Conservation (phyloP, 2,888 invertebrate genomes). For the Sphaerophoria rueppellii region DNA sequence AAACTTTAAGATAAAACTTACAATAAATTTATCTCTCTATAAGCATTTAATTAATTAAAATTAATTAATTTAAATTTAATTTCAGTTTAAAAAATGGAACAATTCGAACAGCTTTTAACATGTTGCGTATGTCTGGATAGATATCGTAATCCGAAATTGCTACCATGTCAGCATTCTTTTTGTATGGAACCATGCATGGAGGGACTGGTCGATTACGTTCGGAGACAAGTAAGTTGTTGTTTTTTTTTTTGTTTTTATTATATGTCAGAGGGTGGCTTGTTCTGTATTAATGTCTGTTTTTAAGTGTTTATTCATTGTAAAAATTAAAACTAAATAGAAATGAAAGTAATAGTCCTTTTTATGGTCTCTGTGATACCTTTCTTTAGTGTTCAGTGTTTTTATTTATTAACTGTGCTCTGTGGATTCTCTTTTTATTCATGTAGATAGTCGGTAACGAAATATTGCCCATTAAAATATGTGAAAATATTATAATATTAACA, state of each 20-base stretch:
- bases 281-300: neutral
- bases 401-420: too few relatives aligned
- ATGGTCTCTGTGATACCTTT: too few relatives aligned
- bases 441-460: too few relatives aligned
- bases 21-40: neutral
- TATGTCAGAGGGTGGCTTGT: conserved; percentile 11
- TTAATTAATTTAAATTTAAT: conserved; percentile 40
- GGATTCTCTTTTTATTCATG: too few relatives aligned
- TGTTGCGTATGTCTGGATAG: conserved; percentile 99
- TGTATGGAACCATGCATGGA: conserved; percentile 99
- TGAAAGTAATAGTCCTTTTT: too few relatives aligned
- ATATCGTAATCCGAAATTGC: conserved; percentile 97
- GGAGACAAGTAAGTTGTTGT: conserved; percentile 88
- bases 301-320: too few relatives aligned
- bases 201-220: conserved; percentile 96
- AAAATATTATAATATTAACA: too few relatives aligned
- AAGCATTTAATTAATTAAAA: conserved; percentile 20
- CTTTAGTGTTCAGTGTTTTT: too few relatives aligned
- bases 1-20: too few relatives aligned
- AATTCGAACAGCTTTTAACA: conserved; percentile 98
- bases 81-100: conserved; percentile 89
- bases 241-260: neutral
- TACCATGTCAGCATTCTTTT: conserved; percentile 99
- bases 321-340: too few relatives aligned
- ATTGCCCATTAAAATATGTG: too few relatives aligned